Base-by-base conservation (phyloP, 2,888 invertebrate species). In the Neocrepidodera transversa region DNA sequence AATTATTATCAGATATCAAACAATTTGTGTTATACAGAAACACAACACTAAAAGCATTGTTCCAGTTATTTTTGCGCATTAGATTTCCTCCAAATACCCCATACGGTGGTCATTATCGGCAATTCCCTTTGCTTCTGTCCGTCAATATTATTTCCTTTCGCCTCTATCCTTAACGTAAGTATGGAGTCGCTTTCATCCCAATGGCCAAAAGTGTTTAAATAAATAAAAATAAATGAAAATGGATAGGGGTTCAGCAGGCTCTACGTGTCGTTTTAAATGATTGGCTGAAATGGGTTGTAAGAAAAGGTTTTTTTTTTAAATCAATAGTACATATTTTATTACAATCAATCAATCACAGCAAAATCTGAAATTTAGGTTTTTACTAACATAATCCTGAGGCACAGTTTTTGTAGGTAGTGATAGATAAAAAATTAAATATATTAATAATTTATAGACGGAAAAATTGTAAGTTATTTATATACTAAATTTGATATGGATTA, bases 171-270 rank as follows among this genome's bases (percentile, higher is more conserved):
- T 36, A 23, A 18, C 36, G 18, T 35, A 51, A 51, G 50, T 51
- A 16, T 38, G 30, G 50, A 23, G 10, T 17, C n/a, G 26, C 40
- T 40, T 35, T 38, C 38, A 38, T 17, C 38, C 38, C 38, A 38
- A 17, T 8, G 38, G 38, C 38, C 38, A 10, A 5, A n/a, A 11
- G 16, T 8, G 17, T 42, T 51, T 40, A 51, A 42, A 40, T 51
- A 51, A 40, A 30, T 51, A 42, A 51, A n/a, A 51, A 40, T 18
- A 51, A 51, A 51, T 51, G 51, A 40, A 51, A 51, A 51, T 42
- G 30, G 30, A 42, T 40, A 11, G 18, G 38, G 40, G 38, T 38
- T 17, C 10, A 8, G 17, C 16, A 38, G 38, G 8, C 7, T 8
- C 10, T 2, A 35, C 38, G 16, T 38, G 16, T 38, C 38, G 2